A percentile compares a stretch with the other conserved stretches of the same genome.
phyloP scores from a whole-genome alignment of 2,797 vertebrate genomes.

The Pipistrellus kuhlii region DNA sequence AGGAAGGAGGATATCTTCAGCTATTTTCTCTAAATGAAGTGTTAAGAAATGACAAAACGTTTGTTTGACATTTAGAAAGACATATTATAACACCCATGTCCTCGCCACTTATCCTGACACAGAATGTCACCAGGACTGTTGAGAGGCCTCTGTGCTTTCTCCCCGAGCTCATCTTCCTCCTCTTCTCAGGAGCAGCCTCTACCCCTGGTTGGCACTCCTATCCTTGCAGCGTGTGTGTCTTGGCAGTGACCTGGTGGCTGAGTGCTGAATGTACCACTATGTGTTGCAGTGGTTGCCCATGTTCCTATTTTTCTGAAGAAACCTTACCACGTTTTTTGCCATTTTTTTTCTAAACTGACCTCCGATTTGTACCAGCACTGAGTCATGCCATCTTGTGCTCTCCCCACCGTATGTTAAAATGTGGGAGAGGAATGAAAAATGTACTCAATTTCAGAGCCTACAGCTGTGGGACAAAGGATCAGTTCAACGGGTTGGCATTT shows the following conservation, averaged over 20 bases:
- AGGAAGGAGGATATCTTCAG: constrained; percentile 1
- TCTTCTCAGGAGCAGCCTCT: not conserved
- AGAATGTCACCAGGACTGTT: not conserved
- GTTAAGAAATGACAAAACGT: not conserved
- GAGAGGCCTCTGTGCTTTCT: not conserved
- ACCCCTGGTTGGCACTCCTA: rapidly evolving
- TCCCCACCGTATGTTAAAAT: not conserved
- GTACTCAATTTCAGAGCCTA: not conserved
- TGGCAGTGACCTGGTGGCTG: not conserved
- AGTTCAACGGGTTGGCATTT: not conserved
- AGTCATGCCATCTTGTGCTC: not conserved
- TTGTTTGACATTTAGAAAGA: not conserved
- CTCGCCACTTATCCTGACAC: not conserved
- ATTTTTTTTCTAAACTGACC: not conserved
- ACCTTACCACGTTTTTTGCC: not conserved
- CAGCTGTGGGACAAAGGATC: not conserved
- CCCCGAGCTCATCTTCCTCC: not conserved
- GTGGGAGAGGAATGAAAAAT: not conserved
- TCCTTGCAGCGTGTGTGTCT: not conserved
- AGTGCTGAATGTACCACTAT: not conserved
- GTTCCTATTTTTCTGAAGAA: not conserved
- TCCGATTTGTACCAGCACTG: not conserved
- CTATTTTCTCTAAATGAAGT: not conserved
- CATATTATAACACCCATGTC: not conserved
- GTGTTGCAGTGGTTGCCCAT: not conserved